phyloP scores from a whole-genome alignment of 2,797 vertebrate genomes.

The Limnodromus scolopaceus region DNA sequence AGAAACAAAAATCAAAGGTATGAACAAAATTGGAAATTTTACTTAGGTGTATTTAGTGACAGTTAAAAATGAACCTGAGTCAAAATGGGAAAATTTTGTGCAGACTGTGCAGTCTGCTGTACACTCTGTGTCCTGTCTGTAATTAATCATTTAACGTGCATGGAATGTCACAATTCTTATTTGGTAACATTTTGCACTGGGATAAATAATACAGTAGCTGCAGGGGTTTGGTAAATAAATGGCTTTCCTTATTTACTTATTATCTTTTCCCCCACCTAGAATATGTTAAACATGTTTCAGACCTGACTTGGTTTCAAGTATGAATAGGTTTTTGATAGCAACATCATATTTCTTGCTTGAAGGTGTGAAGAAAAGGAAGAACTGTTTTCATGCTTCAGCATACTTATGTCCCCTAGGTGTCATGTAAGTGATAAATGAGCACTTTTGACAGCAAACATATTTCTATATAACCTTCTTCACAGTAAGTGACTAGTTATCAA shows the following conservation, averaged over 20 bases:
- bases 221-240: conserved; percentile 12
- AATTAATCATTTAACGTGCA: neutral
- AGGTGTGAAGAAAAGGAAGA: neutral
- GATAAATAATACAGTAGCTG: neutral
- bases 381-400: neutral
- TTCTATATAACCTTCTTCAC: neutral
- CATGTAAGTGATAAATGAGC: neutral
- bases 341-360: neutral
- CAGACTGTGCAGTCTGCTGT: neutral
- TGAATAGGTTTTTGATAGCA: neutral
- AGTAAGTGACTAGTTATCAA: neutral
- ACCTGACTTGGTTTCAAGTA: neutral
- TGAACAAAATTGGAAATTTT: neutral
- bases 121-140: neutral
- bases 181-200: neutral
- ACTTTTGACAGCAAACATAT: neutral
- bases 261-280: neutral
- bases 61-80: conserved; percentile 1
- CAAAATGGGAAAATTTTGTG: neutral
- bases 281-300: neutral
- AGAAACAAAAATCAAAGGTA: neutral
- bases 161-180: neutral
- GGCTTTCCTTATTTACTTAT: conserved; percentile 16
- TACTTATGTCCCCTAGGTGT: neutral
- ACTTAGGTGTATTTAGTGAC: conserved; percentile 6